Evolutionary conservation across 2,113 vertebrate species (phyloP).

Genomic region (Jacana jacana): DNA sequence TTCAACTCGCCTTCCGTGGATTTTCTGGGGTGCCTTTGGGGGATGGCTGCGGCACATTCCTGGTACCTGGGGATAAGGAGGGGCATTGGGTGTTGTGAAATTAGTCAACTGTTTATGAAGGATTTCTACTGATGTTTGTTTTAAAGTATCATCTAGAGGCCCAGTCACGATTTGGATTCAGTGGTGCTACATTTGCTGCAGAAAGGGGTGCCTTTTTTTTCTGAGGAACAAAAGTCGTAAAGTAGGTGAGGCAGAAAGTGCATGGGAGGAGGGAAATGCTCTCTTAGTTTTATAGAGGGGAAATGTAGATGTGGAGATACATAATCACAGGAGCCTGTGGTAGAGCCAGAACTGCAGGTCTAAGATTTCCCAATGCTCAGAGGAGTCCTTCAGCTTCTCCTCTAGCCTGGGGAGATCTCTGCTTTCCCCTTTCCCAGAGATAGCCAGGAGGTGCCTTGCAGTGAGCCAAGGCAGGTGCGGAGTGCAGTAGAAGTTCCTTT

Average conservation of each 20-base stretch:
- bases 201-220: not conserved
- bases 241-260: not conserved
- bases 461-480: not conserved
- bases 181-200: not conserved
- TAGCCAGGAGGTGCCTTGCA: not conserved
- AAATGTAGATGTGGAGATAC: accelerated
- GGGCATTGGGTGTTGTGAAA: not conserved
- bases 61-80: not conserved
- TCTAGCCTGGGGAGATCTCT: not conserved
- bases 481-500: not conserved
- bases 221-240: not conserved
- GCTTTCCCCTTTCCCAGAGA: not conserved
- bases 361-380: not conserved
- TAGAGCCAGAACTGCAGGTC: not conserved
- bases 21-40: not conserved
- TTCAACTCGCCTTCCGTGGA: not conserved
- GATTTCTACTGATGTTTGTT: not conserved
- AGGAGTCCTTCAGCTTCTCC: not conserved
- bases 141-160: not conserved
- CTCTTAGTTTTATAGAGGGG: not conserved
- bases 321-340: not conserved
- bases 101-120: not conserved
- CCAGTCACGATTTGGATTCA: not conserved
- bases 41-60: not conserved
- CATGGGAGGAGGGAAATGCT: not conserved